phyloP scores from a whole-genome alignment of 2,888 invertebrate species.

The Tetragonula carbonaria region DNA sequence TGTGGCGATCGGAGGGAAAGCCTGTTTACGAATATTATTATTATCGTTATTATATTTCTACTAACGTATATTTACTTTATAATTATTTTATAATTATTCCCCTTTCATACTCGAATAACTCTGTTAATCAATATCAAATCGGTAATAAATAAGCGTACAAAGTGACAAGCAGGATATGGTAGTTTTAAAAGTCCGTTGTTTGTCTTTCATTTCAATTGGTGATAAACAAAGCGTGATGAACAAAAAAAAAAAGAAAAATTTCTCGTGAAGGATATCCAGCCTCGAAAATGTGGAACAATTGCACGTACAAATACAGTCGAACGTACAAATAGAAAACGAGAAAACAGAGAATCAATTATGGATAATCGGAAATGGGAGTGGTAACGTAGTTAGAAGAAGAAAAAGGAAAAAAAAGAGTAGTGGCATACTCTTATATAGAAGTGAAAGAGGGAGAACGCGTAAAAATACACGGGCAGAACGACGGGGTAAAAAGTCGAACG shows the following conservation, averaged over 20 bases:
- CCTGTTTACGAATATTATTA: too few relatives aligned
- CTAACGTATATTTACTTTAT: too few relatives aligned
- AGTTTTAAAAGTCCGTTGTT: not conserved
- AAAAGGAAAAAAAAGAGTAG: too few relatives aligned
- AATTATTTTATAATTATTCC: too few relatives aligned
- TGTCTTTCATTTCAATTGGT: not conserved
- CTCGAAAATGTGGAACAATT: not conserved
- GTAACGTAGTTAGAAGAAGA: not conserved
- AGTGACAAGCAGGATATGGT: not conserved
- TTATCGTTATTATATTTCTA: too few relatives aligned
- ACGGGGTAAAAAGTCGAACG: constrained; percentile 5
- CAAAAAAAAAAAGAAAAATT: not conserved
- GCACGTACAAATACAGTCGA: not conserved
- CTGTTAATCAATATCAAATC: not conserved
- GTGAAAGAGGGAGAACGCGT: not conserved
- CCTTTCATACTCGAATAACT: too few relatives aligned
- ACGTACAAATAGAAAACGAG: not conserved
- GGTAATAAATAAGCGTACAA: not conserved
- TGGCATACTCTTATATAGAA: not conserved
- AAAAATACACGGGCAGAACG: constrained; percentile 1
- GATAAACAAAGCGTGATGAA: not conserved
- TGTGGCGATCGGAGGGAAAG: too few relatives aligned
- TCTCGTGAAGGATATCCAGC: not conserved
- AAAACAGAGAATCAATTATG: not conserved
- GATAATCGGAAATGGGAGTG: not conserved